Base-by-base conservation (phyloP, 1,140 invertebrate genomes). In the Sycophaga agraensis region DNA sequence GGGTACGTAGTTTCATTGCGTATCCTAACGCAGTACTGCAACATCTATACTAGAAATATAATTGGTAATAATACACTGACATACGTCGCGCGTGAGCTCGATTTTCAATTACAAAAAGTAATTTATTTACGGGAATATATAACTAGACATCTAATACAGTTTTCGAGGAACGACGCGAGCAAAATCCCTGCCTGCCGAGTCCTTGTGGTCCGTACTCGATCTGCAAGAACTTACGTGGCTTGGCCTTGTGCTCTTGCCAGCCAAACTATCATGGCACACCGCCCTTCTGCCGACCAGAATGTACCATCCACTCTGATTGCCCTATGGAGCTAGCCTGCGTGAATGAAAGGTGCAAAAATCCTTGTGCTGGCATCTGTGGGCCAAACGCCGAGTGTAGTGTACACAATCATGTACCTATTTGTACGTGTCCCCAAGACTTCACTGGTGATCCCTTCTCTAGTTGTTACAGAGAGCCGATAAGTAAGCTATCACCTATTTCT, bases 181-280 rank as follows among this genome's bases (percentile, higher is more conserved):
- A 31, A 80, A 80, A 16, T 77, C 89, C 88, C 1, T 93, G 91
- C 69, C 85, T 85, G 71, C 89, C 89, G 55, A 89, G 85, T 17
- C 91, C 91, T 0, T 91, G 89, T 74, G 90, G 90, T 34, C 70
- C 86, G 4, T 91, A 92, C 75, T 88, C 89, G 17, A 69, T 86
- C 16, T 92, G 90, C 69, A 82, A 84, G 68, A 87, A 88, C 73
- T 82, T 83, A 62, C 84, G 85, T 65, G 83, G 85, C 34, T 84
- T 85, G 22, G 87, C 86, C 16, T 81, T 86, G 22, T 93, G 91
- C 72, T 82, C 84, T 42, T 92, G 91, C 75, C 72, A 86, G 12
- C 80, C 84, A 2, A 86, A 87, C 26, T 91, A 89, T 68, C 84
- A 86, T 66, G 91, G 91, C 42, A 90, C 91, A 82, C 90, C 90